These are phyloP conservation scores for Tanypteryx hageni DNA, from an alignment of 2,888 invertebrate genomes.

Conservation along the genomic window DNA sequence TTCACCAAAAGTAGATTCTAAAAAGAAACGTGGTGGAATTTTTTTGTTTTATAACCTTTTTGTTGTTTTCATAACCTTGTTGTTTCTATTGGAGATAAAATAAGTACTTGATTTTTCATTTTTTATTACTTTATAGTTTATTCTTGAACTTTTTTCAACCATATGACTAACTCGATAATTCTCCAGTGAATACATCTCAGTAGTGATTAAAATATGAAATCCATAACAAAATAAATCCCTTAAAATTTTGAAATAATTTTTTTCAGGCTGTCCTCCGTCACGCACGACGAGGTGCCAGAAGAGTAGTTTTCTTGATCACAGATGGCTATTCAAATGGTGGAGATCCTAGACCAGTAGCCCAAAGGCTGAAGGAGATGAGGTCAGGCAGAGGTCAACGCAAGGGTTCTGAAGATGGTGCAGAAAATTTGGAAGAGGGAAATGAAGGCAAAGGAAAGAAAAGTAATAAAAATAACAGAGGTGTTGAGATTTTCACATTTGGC, in stretches of 20 bases:
- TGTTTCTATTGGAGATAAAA: too few relatives aligned
- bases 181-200: too few relatives aligned
- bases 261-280: slow-evolving; percentile 76
- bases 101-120: too few relatives aligned
- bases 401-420: slow-evolving; percentile 12
- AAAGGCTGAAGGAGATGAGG: slow-evolving; percentile 74
- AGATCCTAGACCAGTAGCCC: slow-evolving; percentile 81
- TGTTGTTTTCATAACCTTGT: too few relatives aligned
- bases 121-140: too few relatives aligned
- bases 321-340: slow-evolving; percentile 85
- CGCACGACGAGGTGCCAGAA: slow-evolving; percentile 76
- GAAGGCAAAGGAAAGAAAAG: slow-evolving; percentile 66
- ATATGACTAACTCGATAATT: too few relatives aligned
- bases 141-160: too few relatives aligned
- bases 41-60: too few relatives aligned
- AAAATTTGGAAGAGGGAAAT: slow-evolving; percentile 31
- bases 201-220: too few relatives aligned
- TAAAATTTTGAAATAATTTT: slow-evolving; percentile 50
- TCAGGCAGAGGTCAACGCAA: slow-evolving; percentile 17
- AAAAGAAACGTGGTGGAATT: too few relatives aligned
- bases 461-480: slow-evolving; percentile 67
- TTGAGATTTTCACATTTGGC: slow-evolving; percentile 77
- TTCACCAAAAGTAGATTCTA: too few relatives aligned
- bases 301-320: slow-evolving; percentile 82
- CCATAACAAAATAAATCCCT: too few relatives aligned